Base-by-base conservation (phyloP, 64 coral and sea anemone species). In the Platygyra sinensis region DNA sequence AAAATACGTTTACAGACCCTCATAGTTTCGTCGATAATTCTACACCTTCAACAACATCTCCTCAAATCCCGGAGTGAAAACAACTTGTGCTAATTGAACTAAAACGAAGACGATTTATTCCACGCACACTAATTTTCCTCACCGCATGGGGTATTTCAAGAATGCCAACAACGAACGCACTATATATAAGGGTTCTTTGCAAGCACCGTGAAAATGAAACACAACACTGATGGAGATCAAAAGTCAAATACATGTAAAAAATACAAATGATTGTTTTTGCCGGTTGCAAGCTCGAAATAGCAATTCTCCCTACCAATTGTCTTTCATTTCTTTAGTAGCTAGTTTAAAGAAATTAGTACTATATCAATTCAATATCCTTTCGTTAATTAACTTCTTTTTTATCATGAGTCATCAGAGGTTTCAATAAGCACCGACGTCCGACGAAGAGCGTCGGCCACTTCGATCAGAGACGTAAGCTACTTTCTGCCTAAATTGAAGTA, bases 61-160 rank as follows among this genome's bases (percentile, higher is more conserved):
- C 39, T 71, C 8, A 25, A 6, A 51, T 38, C 60, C 32, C 15
- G 31, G 1, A 85, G 38, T 17, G 3, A 69, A 5, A 19, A 52
- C 25, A 24, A 71, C 67, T 25, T 72, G 33, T 16, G 32, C 39
- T 50, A 50, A 85, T 72, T 10, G 62, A 25, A 16, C 22, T 38
- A 71, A 71, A 85, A 71, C n/a, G 60, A 20, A 71, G 38, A 20
- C 60, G 31, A 83, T 83, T 83, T 65, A 22, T 65, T 32, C 36
- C 24, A 31, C 8, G 13, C 81, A 50, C 39, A 25, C 33, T 14
- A 71, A 85, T 71, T 51, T 85, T 4, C 24, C 18, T 28, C 32
- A 16, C 39, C 12, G 24, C 12, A 71, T 79, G 76, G 46, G 51
- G 76, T 57, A 57, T 54, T 16, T 25, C 6, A 55, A 55, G 38